These are phyloP conservation scores for Jordanella pulchra DNA, from an alignment of 2,797 vertebrate species.

Conservation along the genomic window DNA sequence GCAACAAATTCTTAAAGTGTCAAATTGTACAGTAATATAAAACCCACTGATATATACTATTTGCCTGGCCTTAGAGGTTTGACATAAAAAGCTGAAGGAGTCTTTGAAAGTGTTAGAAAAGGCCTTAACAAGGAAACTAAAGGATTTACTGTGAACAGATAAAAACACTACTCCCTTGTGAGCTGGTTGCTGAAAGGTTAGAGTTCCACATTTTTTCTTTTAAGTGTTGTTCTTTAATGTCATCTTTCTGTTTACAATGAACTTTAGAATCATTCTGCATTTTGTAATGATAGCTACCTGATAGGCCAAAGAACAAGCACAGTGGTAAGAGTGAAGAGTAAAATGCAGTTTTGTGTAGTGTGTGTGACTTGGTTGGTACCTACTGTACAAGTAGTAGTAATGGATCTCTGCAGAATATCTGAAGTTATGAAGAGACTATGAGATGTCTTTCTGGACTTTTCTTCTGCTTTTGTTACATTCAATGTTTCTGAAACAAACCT, in stretches of 20 bases:
- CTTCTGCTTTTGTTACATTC: neutral
- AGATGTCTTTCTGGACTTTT: neutral
- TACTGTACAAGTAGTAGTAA: neutral
- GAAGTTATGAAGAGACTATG: neutral
- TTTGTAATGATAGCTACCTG: neutral
- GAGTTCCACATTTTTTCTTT: neutral
- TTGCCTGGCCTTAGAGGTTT: neutral
- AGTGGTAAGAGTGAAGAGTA: neutral
- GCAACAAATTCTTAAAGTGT: conserved; percentile 3
- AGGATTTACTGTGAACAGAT: neutral
- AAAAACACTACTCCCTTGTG: neutral
- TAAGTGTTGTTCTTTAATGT: neutral
- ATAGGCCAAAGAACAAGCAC: neutral
- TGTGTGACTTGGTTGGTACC: neutral
- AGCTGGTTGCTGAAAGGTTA: neutral
- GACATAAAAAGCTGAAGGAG: neutral
- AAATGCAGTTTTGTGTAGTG: neutral
- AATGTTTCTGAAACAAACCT: neutral
- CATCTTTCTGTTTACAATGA: neutral
- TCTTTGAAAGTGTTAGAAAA: neutral
- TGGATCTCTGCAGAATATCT: neutral
- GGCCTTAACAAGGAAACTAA: neutral
- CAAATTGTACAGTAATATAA: neutral
- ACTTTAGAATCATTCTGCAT: neutral
- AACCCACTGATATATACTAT: neutral